A percentile compares a stretch with the other conserved stretches of the same genome.
These are phyloP conservation scores for Andrena praecox DNA, from an alignment of 2,888 invertebrate species.

Conservation along the genomic window DNA sequence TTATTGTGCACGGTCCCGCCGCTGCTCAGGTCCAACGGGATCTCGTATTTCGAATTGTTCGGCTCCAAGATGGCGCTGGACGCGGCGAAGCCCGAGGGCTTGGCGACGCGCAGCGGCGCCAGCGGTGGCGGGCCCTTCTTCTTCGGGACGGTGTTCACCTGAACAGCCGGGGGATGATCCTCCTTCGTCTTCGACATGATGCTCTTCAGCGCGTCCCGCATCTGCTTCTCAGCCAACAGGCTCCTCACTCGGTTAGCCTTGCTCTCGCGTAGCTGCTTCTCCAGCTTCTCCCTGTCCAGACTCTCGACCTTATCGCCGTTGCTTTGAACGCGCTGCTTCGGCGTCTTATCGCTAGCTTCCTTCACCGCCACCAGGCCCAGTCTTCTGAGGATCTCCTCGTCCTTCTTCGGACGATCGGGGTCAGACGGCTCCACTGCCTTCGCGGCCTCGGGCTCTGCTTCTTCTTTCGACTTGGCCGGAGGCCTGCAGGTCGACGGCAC, in stretches of 20 bases:
- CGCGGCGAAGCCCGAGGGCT: constrained; percentile 60
- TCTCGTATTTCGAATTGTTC: constrained; percentile 74
- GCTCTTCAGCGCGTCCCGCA: constrained; percentile 79
- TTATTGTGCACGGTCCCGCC: constrained; percentile 71
- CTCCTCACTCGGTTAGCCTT: constrained; percentile 81
- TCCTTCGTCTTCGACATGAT: constrained; percentile 76
- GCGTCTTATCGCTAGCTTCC: constrained; percentile 69
- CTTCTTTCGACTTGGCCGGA: constrained; percentile 29
- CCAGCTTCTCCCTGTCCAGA: constrained; percentile 76
- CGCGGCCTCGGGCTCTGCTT: constrained; percentile 23
- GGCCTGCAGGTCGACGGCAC: constrained; percentile 5
- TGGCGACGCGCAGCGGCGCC: constrained; percentile 76
- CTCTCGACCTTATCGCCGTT: constrained; percentile 61
- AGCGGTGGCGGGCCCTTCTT: constrained; percentile 81
- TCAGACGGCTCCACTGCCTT: constrained; percentile 20
- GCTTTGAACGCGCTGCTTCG: constrained; percentile 63
- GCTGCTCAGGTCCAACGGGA: constrained; percentile 78
- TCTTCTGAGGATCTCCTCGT: constrained; percentile 79
- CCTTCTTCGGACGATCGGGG: constrained; percentile 68
- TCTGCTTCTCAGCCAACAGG: constrained; percentile 80
- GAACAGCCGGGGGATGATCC: constrained; percentile 38
- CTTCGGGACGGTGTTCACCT: constrained; percentile 58
- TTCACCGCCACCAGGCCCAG: constrained; percentile 78
- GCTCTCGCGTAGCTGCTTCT: constrained; percentile 79
- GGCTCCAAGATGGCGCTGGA: constrained; percentile 56